A percentile compares a stretch with the other conserved stretches of the same genome.
Evolutionary conservation across 1,140 invertebrate genomes (phyloP).

Genomic region (Lordiphosa stackelbergi): DNA sequence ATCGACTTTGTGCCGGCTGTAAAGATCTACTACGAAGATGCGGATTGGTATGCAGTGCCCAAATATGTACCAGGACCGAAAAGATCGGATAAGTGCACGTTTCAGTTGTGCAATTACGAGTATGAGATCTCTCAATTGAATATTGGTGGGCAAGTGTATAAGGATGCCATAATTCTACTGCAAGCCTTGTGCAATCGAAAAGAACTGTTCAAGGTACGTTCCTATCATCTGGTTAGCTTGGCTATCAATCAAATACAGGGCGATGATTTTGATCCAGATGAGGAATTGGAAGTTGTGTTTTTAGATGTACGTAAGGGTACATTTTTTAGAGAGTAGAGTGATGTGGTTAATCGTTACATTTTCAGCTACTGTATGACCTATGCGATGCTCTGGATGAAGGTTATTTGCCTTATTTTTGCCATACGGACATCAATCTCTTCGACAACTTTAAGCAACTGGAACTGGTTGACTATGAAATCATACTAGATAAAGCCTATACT

Average conservation of each 20-base stretch:
- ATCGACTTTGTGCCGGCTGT: conserved; percentile 58
- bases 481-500: background rate
- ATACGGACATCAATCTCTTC: conserved; percentile 28
- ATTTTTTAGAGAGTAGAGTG: background rate
- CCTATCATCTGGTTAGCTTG: conserved; percentile 35
- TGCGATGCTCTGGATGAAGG: conserved; percentile 7
- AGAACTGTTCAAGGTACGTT: conserved; percentile 25
- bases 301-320: conserved; percentile 19
- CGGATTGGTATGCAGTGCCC: conserved; percentile 29
- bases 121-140: conserved; percentile 14
- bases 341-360: background rate
- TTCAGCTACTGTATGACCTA: conserved; percentile 37
- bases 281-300: conserved; percentile 9
- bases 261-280: conserved; percentile 4
- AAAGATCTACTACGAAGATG: conserved; percentile 10
- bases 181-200: conserved; percentile 31
- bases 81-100: conserved; percentile 22
- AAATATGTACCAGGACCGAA: conserved; percentile 9
- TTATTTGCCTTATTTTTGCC: conserved; percentile 15
- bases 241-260: conserved; percentile 16
- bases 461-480: background rate
- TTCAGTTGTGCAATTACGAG: conserved; percentile 18
- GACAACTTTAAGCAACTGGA: conserved; percentile 13
- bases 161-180: conserved; percentile 32
- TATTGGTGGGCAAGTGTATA: conserved; percentile 7